Evolutionary conservation across 2,888 invertebrate genomes (phyloP), one percentile per base, ranked within the genome.

Genomic region (Oegoconia quadripuncta): DNA sequence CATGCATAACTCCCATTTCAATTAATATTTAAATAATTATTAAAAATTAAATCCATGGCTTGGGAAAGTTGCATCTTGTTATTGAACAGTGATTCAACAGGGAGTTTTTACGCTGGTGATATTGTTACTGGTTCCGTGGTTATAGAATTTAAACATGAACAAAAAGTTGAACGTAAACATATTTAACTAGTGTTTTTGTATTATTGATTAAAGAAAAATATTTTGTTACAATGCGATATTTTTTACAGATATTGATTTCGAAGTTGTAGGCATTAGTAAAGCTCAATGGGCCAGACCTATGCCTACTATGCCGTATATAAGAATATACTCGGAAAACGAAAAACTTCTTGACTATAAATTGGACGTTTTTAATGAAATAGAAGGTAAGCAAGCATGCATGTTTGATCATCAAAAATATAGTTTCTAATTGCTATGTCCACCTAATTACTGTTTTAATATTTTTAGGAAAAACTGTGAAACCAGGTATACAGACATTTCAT

Each of bases 101-200:
- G 69, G 37, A 65, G 60, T 49, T 72, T 81, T 55, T 81, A 80
- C 42, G 63, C 77, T 7, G 84, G 83, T 42, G 75, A 81, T 55
- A 72, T 83, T 34, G 76, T 86, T 25, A 83, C 86, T 25, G 86
- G 86, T 44, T 62, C 61, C 4, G 64, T 82, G n/a, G 55, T 65
- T 34, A 47, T 86, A 45, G 70, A 78, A 43, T 65, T 80, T 44
- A 64, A 71, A 29, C 66, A 69, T 45, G 64, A 64, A 40, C 61
- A 65, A 41, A 70, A 72, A 56, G 54, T 83, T 41, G 63, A 76
- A 55, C 52, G 86, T 86, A 70, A 62, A 38, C 23, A 29, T 16
- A 20, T 18, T 34, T 29, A 27, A 42, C 39, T 35, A 22, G 23
- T 41, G 14, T 34, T 26, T 22, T 32, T 33, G 18, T 32, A 15